Evolutionary conservation across 1,140 invertebrate species (phyloP).

Genomic region (Adoxophyes honmai): DNA sequence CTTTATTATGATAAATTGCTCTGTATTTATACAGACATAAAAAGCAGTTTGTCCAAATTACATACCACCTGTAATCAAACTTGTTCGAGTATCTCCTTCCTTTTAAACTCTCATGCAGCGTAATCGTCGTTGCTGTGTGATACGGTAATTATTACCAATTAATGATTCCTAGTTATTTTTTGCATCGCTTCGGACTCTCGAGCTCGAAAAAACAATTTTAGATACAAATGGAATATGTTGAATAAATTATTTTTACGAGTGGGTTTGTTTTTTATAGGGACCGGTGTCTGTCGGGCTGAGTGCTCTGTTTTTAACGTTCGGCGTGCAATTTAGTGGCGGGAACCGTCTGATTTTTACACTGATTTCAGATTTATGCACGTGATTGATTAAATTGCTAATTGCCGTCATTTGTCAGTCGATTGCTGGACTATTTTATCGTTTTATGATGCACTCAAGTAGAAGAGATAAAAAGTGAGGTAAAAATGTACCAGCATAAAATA

Average conservation of each 20-base stretch:
- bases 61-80: constrained; percentile 2
- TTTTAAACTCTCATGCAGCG: constrained; percentile 16
- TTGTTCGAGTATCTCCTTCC: not conserved
- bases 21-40: constrained; percentile 14
- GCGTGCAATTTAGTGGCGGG: not conserved
- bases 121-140: constrained; percentile 16
- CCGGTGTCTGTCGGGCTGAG: constrained; percentile 31
- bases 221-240: constrained; percentile 47
- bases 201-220: constrained; percentile 38
- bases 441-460: too few relatives aligned
- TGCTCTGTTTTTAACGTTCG: constrained; percentile 27
- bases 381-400: too few relatives aligned
- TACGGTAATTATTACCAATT: constrained; percentile 36
- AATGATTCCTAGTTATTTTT: constrained; percentile 18
- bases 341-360: not conserved
- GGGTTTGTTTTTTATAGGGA: constrained; percentile 45
- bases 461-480: too few relatives aligned
- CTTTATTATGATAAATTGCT: not conserved
- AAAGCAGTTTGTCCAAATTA: not conserved
- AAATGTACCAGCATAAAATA: too few relatives aligned
- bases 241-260: constrained; percentile 67
- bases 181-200: not conserved
- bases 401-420: too few relatives aligned
- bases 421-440: too few relatives aligned
- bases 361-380: too few relatives aligned